phyloP scores from a whole-genome alignment of 2,888 invertebrate species.

The Phoronis australis region DNA sequence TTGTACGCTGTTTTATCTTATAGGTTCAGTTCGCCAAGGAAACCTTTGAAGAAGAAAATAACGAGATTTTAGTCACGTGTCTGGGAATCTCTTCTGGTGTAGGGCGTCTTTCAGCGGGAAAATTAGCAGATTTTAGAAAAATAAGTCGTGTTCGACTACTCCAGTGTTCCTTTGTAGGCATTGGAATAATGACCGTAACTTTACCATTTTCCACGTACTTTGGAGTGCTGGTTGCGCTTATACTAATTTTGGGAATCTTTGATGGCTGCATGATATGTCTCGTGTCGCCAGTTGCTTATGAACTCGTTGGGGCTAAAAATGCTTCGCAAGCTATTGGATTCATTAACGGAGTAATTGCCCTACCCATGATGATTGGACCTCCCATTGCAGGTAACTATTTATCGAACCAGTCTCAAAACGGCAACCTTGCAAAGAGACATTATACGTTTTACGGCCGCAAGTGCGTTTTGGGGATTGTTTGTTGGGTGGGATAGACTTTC shows the following conservation, averaged over 20 bases:
- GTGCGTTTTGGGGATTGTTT: too few relatives aligned
- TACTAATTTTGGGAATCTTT: slow-evolving; percentile 80
- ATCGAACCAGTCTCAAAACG: too few relatives aligned
- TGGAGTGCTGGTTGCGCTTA: slow-evolving; percentile 63
- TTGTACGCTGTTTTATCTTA: too few relatives aligned
- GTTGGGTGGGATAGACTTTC: too few relatives aligned
- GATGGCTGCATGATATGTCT: slow-evolving; percentile 90
- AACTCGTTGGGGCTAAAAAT: slow-evolving; percentile 74
- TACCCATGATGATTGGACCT: slow-evolving; percentile 81
- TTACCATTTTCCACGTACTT: slow-evolving; percentile 57
- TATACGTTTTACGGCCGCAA: too few relatives aligned
- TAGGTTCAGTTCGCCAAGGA: too few relatives aligned
- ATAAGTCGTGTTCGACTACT: slow-evolving; percentile 79
- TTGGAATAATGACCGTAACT: slow-evolving; percentile 39
- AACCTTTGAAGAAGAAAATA: too few relatives aligned
- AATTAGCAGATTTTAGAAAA: slow-evolving; percentile 71
- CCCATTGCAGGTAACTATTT: slow-evolving; percentile 79
- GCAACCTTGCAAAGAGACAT: too few relatives aligned
- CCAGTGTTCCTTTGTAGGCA: slow-evolving; percentile 58
- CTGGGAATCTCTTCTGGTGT: slow-evolving; percentile 80
- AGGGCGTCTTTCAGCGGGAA: slow-evolving; percentile 76
- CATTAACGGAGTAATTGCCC: slow-evolving; percentile 76
- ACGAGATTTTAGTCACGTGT: slow-evolving; percentile 66
- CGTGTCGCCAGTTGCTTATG: slow-evolving; percentile 85
- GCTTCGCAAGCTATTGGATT: slow-evolving; percentile 91